These are phyloP conservation scores for Trachymyrmex cornetzi DNA, from an alignment of 1,140 invertebrate species.

Conservation along the genomic window DNA sequence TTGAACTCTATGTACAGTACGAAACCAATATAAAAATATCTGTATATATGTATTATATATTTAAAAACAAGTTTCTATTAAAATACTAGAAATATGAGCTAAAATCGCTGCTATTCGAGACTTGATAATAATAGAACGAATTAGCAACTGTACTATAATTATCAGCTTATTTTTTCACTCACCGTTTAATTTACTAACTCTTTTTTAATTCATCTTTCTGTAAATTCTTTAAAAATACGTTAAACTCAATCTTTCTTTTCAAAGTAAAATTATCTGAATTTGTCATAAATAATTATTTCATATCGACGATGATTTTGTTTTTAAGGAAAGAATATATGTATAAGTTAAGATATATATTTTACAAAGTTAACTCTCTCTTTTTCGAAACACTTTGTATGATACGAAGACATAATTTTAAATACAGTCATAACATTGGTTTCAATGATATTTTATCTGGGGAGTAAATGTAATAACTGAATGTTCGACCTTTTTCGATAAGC, in stretches of 20 bases:
- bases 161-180: background rate
- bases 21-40: slow-evolving; percentile 12
- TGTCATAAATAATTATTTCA: background rate
- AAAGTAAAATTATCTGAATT: background rate
- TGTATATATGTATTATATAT: background rate
- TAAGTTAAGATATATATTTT: background rate
- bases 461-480: slow-evolving; percentile 84
- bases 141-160: background rate
- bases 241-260: background rate
- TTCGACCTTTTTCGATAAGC: slow-evolving; percentile 85
- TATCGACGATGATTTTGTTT: background rate
- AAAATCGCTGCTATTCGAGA: background rate
- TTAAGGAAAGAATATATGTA: background rate
- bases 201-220: background rate
- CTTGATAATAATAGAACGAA: background rate
- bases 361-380: slow-evolving; percentile 44
- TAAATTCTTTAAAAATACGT: background rate
- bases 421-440: slow-evolving; percentile 83
- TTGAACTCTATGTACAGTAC: background rate
- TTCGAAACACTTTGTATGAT: slow-evolving; percentile 74
- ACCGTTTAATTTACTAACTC: background rate
- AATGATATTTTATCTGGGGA: slow-evolving; percentile 83
- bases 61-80: background rate
- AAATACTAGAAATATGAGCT: background rate
- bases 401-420: slow-evolving; percentile 81